These are phyloP conservation scores for Alligator mississippiensis DNA, from an alignment of 2,113 vertebrate genomes.

Conservation along the genomic window DNA sequence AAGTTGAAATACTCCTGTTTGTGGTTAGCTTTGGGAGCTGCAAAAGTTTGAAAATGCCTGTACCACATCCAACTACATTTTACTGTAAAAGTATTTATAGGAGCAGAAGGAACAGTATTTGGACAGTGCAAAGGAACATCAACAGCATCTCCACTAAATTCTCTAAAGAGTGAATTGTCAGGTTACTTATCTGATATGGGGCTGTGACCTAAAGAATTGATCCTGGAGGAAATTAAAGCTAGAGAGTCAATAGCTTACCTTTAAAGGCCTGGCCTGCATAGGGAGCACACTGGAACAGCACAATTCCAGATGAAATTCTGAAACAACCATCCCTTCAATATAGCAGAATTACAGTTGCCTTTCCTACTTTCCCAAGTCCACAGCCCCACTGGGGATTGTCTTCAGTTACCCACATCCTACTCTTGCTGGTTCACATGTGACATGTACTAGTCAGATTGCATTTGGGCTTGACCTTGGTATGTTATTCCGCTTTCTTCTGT, in stretches of 20 bases:
- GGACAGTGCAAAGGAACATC: not conserved
- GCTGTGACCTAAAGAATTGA: not conserved
- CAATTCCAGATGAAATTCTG: not conserved
- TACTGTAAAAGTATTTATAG: not conserved
- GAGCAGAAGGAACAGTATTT: not conserved
- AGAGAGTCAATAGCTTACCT: not conserved
- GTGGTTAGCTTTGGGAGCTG: not conserved
- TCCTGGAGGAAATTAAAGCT: not conserved
- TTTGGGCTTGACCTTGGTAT: constrained; percentile 41
- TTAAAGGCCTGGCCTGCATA: not conserved
- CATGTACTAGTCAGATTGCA: constrained; percentile 16
- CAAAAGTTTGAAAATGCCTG: not conserved
- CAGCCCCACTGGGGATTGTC: not conserved
- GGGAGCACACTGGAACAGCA: not conserved
- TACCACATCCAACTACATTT: not conserved
- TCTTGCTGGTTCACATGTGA: constrained; percentile 22
- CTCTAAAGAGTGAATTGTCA: not conserved
- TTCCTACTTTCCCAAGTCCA: not conserved
- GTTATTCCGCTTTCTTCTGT: not conserved
- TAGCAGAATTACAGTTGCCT: not conserved
- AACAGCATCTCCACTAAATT: not conserved
- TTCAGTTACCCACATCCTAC: not conserved
- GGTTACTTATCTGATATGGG: not conserved
- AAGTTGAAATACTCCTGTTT: not conserved
- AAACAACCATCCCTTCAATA: not conserved